Base-by-base conservation (phyloP, 2,888 invertebrate genomes). In the Micoletzkya japonica region DNA sequence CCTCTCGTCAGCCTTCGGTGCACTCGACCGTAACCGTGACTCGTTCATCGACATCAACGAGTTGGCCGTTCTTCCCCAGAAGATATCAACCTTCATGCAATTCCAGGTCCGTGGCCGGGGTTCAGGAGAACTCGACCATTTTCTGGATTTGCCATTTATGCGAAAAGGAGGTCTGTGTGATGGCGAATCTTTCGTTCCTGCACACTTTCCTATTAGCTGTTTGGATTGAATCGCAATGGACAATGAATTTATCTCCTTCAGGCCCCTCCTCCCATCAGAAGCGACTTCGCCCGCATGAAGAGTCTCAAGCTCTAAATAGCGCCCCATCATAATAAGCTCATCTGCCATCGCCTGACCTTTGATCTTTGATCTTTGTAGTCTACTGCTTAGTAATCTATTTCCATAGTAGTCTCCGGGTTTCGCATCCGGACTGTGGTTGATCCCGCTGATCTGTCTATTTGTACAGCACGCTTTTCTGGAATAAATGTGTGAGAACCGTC, bases 261-360 rank as follows among this genome's bases (percentile, higher is more conserved):
- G 64, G 64, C 64, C 26, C 64, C 64, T 52, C 64, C 64, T 28
- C 64, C 64, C 52, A 54, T 66, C 37, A 34, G 64, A 14, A 54
- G 37, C 26, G 54, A 52, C 54, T 36, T 66, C 37, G 32, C 64
- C 10, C 52, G 64, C 28, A 28, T 66, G 32, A 37, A 37, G 7
- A 52, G 54, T 37, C 54, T 66, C 28, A 14, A 37, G 26, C 44
- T 66, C 64, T 66, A 66, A 66, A 26, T 28, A n/a, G n/a, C n/a
- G n/a, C n/a, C n/a, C n/a, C n/a, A n/a, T n/a, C n/a, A n/a, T n/a
- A n/a, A n/a, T n/a, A n/a, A n/a, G n/a, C n/a, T n/a, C n/a, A n/a
- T n/a, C n/a, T n/a, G n/a, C n/a, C n/a, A n/a, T n/a, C 26, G n/a
- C 10, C 44, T 39, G 3, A 39, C 20, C 50, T 17, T 52, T 6